Conservation (phyloP, 2,113 vertebrate species). For the Theristicus caerulescens region DNA sequence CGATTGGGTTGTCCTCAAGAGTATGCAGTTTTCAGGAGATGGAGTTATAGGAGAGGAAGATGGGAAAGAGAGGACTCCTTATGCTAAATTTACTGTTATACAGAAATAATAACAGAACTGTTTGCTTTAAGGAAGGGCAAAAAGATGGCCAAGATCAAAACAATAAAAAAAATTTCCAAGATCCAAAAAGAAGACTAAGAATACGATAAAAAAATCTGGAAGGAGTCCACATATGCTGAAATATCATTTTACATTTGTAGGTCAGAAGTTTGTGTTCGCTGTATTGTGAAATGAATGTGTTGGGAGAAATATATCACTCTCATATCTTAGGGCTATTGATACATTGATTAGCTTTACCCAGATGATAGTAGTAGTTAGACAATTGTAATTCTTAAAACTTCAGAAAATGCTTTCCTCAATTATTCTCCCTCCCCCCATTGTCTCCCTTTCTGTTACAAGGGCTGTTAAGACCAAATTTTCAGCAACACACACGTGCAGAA, state of each 20-base stretch:
- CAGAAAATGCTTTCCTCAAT: not conserved
- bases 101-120: not conserved
- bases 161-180: not conserved
- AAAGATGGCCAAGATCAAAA: not conserved
- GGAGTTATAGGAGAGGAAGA: not conserved
- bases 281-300: not conserved
- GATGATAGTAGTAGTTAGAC: not conserved
- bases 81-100: not conserved
- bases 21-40: not conserved
- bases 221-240: not conserved
- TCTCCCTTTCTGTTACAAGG: not conserved
- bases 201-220: not conserved
- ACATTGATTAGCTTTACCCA: not conserved
- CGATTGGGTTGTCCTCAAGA: not conserved
- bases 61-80: not conserved
- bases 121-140: not conserved
- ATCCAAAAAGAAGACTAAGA: not conserved
- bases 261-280: not conserved
- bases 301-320: not conserved
- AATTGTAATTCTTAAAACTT: not conserved
- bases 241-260: not conserved
- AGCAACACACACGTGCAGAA: not conserved
- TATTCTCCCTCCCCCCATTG: accelerated
- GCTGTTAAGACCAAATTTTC: not conserved
- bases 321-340: not conserved